Conservation (phyloP, 2,113 vertebrate species). For the Bos indicus region DNA sequence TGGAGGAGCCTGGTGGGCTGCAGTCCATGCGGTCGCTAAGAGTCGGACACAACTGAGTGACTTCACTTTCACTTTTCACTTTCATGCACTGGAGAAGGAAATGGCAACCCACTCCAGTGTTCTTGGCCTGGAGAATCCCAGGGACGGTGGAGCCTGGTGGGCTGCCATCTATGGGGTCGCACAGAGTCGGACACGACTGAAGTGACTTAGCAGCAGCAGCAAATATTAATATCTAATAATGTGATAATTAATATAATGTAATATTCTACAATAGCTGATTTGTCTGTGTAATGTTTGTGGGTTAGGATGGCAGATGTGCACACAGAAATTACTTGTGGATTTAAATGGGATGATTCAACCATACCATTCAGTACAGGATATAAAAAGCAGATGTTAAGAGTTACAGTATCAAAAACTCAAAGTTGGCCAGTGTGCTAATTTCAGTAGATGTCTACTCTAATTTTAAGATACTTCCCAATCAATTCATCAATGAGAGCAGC, state of each 20-base stretch:
- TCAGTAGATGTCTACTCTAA: not conserved
- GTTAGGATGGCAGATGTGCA: not conserved
- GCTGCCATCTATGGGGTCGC: too few species aligned
- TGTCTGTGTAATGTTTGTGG: not conserved
- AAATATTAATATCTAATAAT: not conserved
- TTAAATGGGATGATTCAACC: not conserved
- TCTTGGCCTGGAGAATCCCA: too few species aligned
- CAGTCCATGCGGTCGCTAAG: too few species aligned
- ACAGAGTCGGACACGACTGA: too few species aligned
- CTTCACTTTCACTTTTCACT: too few species aligned
- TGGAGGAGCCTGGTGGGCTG: too few species aligned
- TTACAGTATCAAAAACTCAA: not conserved
- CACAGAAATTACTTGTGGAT: not conserved
- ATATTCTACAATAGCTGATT: not conserved
- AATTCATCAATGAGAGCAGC: not conserved
- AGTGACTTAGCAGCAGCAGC: too few species aligned
- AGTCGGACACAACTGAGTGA: too few species aligned
- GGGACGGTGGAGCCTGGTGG: too few species aligned
- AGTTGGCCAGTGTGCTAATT: not conserved
- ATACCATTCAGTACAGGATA: not conserved
- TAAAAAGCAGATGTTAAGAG: not conserved
- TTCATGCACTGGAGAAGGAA: too few species aligned
- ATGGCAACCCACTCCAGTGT: too few species aligned
- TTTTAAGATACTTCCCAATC: not conserved
- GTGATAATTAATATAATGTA: not conserved